Evolutionary conservation across 1,140 invertebrate species (phyloP), one percentile per base, ranked within the genome.

Genomic region (Macrostomum lignano): DNA sequence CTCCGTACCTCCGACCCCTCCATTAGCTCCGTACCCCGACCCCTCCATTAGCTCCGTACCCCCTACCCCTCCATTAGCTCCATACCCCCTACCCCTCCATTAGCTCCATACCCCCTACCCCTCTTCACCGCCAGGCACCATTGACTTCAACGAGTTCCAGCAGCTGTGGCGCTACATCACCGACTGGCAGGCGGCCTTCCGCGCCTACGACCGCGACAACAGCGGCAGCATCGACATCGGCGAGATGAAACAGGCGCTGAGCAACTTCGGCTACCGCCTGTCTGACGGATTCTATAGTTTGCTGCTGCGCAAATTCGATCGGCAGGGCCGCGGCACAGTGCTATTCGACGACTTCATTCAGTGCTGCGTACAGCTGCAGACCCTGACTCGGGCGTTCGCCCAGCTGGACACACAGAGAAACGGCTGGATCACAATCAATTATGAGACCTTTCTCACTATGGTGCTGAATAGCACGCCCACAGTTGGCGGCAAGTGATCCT

Each of bases 321-420:
- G 84, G 40, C 71, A 70, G 47, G 79, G 79, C n/a, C 63, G 65
- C 43, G 75, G 76, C 22, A 74, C 70, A 1, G 76, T 94, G 42
- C 68, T 81, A 19, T 94, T 96, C 65, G 88, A 96, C 65, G 86
- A 94, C 60, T 96, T 94, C 47, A 93, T 96, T 45, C 84, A 94
- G 52, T 84, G 76, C 46, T 84, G 78, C 51, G 67, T 91, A 37
- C 70, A 78, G 7, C 58, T 93, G 41, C 73, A 86, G 79, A 84
- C 74, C 1, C 54, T 93, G 40, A 91, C 81, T 31, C 62, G 69
- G 38, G 68, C 81, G 31, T 93, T 93, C 51, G 65, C 73, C 31
- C 69, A 73, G 42, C 70, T 71, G 46, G 84, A 96, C 48, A 76
- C 74, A 4, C 78, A 94, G 55, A 67, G 74, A 55, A 79, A 88